These are phyloP conservation scores for Diplodus sargus DNA, from an alignment of 2,797 vertebrate genomes.

Conservation along the genomic window DNA sequence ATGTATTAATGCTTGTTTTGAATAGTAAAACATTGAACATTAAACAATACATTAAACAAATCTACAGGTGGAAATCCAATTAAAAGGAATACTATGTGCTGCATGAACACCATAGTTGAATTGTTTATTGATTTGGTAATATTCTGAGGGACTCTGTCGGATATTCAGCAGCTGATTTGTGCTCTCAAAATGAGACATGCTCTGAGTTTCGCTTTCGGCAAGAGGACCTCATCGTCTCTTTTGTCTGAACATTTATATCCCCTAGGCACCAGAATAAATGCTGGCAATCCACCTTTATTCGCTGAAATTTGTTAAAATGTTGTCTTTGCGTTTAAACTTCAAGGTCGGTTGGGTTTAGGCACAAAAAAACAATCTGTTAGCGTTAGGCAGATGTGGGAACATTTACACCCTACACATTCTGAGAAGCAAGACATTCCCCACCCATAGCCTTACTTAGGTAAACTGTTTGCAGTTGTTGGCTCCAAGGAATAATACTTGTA, in stretches of 20 bases:
- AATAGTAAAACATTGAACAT: background rate
- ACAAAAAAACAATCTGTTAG: no score
- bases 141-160: background rate
- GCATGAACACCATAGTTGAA: background rate
- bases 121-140: background rate
- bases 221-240: background rate
- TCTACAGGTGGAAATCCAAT: background rate
- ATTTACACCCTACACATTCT: no score
- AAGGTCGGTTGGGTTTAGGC: no score
- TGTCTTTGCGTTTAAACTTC: no score
- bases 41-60: no score
- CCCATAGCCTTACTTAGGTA: no score
- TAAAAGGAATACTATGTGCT: background rate
- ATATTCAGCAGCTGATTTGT: constrained; percentile 3
- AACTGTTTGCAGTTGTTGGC: no score
- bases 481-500: no score
- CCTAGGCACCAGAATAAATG: background rate
- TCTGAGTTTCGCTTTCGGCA: background rate
- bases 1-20: background rate
- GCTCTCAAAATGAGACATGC: background rate
- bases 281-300: no score
- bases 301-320: no score
- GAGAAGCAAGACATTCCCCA: no score
- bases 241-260: constrained; percentile 12
- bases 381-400: no score